Evolutionary conservation across 2,113 vertebrate species (phyloP).

Genomic region (Glareola pratincola): DNA sequence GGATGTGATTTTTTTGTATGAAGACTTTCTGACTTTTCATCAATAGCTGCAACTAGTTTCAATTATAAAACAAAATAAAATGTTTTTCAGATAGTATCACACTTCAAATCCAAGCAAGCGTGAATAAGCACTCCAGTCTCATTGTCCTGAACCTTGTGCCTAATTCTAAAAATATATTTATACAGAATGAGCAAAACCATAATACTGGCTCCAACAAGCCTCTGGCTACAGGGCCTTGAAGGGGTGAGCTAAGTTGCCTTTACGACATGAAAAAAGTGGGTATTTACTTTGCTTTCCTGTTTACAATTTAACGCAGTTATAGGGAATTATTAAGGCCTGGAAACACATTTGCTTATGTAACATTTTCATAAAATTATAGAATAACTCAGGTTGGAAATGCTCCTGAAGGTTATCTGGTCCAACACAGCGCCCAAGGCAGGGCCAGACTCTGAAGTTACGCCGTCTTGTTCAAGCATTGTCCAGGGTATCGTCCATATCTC

Average conservation of each 20-base stretch:
- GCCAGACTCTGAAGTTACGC: not conserved
- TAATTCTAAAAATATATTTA: not conserved
- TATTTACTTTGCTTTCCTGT: not conserved
- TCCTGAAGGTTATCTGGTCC: not conserved
- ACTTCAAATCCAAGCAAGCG: not conserved
- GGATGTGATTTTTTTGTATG: not conserved
- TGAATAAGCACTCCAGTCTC: not conserved
- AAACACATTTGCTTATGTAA: not conserved
- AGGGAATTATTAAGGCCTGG: not conserved
- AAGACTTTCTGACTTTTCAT: not conserved
- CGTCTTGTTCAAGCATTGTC: not conserved
- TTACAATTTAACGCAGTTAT: not conserved
- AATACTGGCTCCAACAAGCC: not conserved
- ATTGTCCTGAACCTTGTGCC: not conserved
- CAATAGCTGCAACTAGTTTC: not conserved
- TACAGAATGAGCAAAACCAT: not conserved
- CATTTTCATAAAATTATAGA: not conserved
- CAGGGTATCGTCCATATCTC: not conserved
- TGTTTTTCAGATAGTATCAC: not conserved
- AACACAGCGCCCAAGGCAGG: not conserved
- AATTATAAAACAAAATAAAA: not conserved
- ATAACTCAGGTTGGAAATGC: not conserved
- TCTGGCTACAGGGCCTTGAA: slow-evolving; percentile 15
- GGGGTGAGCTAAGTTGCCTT: slow-evolving; percentile 11
- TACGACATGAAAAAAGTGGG: not conserved